phyloP scores from a whole-genome alignment of 2,888 invertebrate genomes.

The Lasioglossum figueresi region DNA sequence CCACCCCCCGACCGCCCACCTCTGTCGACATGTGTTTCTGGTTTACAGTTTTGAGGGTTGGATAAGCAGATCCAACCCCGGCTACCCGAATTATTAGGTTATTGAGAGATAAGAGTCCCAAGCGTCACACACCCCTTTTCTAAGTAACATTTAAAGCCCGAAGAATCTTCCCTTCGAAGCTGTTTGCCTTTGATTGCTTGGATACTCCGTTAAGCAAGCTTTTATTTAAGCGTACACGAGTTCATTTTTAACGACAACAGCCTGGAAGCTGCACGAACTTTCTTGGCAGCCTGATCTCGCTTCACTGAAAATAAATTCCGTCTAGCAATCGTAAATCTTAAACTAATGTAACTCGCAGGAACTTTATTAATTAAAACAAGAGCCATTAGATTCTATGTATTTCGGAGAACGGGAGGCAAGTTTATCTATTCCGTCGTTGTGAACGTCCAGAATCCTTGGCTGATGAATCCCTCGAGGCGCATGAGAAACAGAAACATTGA shows the following conservation, averaged over 20 bases:
- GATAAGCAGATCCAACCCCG: conserved; percentile 39
- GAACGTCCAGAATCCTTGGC: not conserved
- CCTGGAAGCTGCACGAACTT: not conserved
- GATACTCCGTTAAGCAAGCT: not conserved
- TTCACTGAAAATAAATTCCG: not conserved
- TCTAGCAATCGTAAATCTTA: not conserved
- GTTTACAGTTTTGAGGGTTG: conserved; percentile 52
- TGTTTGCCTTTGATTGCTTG: not conserved
- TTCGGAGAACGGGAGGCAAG: not conserved
- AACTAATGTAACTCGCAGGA: not conserved
- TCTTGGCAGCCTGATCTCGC: not conserved
- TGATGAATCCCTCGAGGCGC: not conserved
- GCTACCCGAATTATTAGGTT: not conserved
- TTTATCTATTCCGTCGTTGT: not conserved
- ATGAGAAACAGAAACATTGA: not conserved
- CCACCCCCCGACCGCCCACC: not conserved
- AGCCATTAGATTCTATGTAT: conserved; percentile 10
- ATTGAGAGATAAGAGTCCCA: not conserved
- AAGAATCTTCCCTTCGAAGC: not conserved
- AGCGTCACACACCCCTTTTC: not conserved
- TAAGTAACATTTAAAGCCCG: not conserved
- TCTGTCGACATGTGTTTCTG: conserved; percentile 59
- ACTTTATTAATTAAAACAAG: conserved; percentile 12
- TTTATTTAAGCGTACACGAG: not conserved
- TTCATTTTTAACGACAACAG: not conserved